These are phyloP conservation scores for Thecocarcelia acutangulata DNA, from an alignment of 2,888 invertebrate species.

Conservation along the genomic window DNA sequence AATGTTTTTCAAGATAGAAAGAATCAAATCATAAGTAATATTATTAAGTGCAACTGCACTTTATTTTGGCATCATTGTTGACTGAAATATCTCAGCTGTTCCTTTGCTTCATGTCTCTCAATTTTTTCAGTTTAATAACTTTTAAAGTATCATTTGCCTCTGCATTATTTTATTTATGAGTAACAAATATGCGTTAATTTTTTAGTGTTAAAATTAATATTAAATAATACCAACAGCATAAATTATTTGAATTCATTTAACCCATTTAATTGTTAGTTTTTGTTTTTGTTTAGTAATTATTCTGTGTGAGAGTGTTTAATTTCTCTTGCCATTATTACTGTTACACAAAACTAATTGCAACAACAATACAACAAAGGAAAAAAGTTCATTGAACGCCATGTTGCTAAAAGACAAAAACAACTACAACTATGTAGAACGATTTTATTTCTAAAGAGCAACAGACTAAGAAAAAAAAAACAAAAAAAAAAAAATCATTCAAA, in stretches of 20 bases:
- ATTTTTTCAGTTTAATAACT: too few species aligned
- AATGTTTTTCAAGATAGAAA: too few species aligned
- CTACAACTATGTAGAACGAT: slow-evolving; percentile 49
- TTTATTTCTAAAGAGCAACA: slow-evolving; percentile 29
- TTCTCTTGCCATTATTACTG: slow-evolving; percentile 28
- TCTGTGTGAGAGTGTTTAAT: slow-evolving; percentile 30
- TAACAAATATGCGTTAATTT: not conserved
- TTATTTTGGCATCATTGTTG: too few species aligned
- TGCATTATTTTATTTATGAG: too few species aligned
- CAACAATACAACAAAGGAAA: slow-evolving; percentile 7
- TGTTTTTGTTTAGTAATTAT: slow-evolving; percentile 1
- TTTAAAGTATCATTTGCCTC: too few species aligned
- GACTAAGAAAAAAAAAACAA: not conserved
- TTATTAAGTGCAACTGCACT: too few species aligned
- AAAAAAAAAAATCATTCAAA: slow-evolving; percentile 14
- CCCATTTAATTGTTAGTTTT: slow-evolving; percentile 33
- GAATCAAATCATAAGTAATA: too few species aligned
- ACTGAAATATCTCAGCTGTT: too few species aligned
- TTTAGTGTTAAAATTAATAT: slow-evolving; percentile 13
- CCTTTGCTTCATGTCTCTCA: too few species aligned
- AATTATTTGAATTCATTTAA: slow-evolving; percentile 26
- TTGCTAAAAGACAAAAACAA: slow-evolving; percentile 22
- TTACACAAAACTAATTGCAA: slow-evolving; percentile 33
- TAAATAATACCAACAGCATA: not conserved
- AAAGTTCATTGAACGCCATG: slow-evolving; percentile 57